Evolutionary conservation across 2,888 invertebrate species (phyloP).

Genomic region (Pseudococcus jackbeardsleyi): DNA sequence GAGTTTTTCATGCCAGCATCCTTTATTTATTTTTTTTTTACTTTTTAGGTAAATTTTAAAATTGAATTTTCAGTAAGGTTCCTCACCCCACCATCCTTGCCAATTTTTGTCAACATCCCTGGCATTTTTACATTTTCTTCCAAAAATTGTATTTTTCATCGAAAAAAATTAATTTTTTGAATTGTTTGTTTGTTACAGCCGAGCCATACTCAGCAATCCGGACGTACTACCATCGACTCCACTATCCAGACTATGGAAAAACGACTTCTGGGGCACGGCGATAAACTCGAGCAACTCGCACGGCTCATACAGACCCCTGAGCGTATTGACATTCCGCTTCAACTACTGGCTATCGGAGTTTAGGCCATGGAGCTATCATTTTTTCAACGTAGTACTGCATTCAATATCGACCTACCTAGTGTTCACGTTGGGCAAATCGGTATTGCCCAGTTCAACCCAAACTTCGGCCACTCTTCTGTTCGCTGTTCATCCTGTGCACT

Average conservation of each 20-base stretch:
- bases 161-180: neutral
- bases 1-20: too few species aligned
- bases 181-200: slow-evolving; percentile 76
- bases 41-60: too few species aligned
- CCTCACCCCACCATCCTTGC: too few species aligned
- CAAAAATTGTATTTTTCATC: too few species aligned
- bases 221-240: slow-evolving; percentile 78
- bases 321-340: slow-evolving; percentile 88
- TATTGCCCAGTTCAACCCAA: slow-evolving; percentile 78
- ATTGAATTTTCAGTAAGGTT: too few species aligned
- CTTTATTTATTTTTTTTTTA: too few species aligned
- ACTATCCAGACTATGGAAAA: slow-evolving; percentile 84
- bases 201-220: slow-evolving; percentile 94
- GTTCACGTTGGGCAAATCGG: slow-evolving; percentile 66
- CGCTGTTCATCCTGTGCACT: slow-evolving; percentile 95
- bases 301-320: slow-evolving; percentile 95
- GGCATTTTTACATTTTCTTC: too few species aligned
- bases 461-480: slow-evolving; percentile 78
- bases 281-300: slow-evolving; percentile 93
- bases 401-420: slow-evolving; percentile 83
- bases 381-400: slow-evolving; percentile 88
- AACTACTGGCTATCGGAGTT: slow-evolving; percentile 84
- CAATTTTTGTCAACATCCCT: too few species aligned
- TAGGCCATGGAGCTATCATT: slow-evolving; percentile 87
- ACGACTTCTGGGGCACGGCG: slow-evolving; percentile 99